Evolutionary conservation across 2,113 vertebrate genomes (phyloP).

Genomic region (human (Homo sapiens)): GRCh38 chr2:149358501-149359000

Average conservation of each 20-base stretch:
- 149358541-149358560: neutral
- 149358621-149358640: neutral
- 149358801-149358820: neutral
- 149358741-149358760: neutral
- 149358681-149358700: neutral
- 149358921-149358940: neutral
- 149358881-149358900: neutral
- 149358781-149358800: neutral
- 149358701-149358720: conserved; percentile 10
- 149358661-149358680: neutral
- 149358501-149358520: neutral
- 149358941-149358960: neutral
- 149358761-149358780: neutral
- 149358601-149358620: neutral
- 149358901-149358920: neutral
- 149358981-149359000: conserved; percentile 5
- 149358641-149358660: neutral
- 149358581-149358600: neutral
- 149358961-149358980: neutral
- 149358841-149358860: neutral
- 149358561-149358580: neutral
- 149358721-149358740: neutral
- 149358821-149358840: neutral
- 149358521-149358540: neutral
- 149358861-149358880: neutral